These are phyloP conservation scores for Aphelocoma californica DNA, from an alignment of 2,797 vertebrate genomes.

Conservation along the genomic window DNA sequence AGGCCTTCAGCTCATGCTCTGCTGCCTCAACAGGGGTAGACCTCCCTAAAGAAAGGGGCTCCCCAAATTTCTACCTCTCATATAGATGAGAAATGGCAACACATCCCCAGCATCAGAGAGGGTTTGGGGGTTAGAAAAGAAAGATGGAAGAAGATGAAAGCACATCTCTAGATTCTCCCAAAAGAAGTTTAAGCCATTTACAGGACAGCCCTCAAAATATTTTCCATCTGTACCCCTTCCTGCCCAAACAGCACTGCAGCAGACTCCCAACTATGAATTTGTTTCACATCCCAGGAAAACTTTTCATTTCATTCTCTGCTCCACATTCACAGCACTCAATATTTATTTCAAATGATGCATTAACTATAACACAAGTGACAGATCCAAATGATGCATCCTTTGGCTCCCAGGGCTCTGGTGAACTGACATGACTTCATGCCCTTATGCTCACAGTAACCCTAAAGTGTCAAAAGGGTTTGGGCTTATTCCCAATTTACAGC, in stretches of 20 bases:
- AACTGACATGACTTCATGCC: not conserved
- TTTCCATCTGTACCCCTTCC: not conserved
- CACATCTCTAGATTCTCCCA: not conserved
- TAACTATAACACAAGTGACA: not conserved
- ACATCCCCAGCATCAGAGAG: not conserved
- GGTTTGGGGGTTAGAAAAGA: not conserved
- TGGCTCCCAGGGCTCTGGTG: not conserved
- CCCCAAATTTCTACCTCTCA: not conserved
- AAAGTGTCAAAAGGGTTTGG: not conserved
- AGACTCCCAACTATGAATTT: not conserved
- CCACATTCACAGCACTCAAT: not conserved
- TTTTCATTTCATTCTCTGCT: not conserved
- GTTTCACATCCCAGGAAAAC: not conserved
- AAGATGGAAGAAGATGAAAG: not conserved
- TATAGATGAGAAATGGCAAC: rapidly evolving
- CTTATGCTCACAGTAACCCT: not conserved
- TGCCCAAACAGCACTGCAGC: not conserved
- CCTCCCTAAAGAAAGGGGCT: not conserved
- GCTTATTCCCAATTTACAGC: not conserved
- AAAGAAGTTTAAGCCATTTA: not conserved
- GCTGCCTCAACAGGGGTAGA: not conserved
- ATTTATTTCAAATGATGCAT: not conserved
- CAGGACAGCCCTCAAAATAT: not conserved
- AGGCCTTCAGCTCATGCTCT: not conserved
- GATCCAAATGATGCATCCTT: rapidly evolving